Base-by-base conservation (phyloP, 2,797 vertebrate genomes). In the Poeciliopsis turneri region DNA sequence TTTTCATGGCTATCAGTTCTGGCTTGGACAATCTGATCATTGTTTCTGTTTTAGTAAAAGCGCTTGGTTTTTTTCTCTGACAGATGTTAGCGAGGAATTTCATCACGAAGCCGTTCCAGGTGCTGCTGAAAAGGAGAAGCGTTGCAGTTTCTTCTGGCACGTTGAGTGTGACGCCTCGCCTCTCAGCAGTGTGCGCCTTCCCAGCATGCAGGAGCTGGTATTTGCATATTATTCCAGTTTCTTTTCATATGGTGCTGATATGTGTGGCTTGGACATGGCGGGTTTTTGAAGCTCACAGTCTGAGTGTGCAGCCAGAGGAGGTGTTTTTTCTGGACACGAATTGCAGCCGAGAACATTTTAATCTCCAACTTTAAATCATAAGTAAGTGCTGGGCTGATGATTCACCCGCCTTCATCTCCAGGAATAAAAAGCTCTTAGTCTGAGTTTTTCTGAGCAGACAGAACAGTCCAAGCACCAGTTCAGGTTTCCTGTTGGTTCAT, bases 1-100 rank as follows among this genome's bases (percentile, higher is more conserved):
- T 61, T 16, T 33, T 33, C 30, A 18, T 39, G 18, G 33, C 61
- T 66, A 66, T 39, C 61, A 66, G 33, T 11, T 66, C 61, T 66
- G 33, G 33, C 33, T 39, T 4, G 33, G 61, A 66, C 18, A 66
- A 23, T 36, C 61, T 20, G 61, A 66, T 39, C 18, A 39, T 66
- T 66, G 61, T 66, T 66, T 39, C 6, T 53, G 39, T 20, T 66
- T 66, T 7, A 66, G 33, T 39, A 1, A 36, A 64, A 64, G 59
- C 18, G 3, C 30, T 64, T 2, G 30, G 59, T 7, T 18, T 92
- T 93, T 94, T 93, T 94, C 88, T 89, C 90, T 90, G 92, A 94
- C 92, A 94, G 93, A 95, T 93, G 93, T 93, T 92, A 13, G 86
- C 83, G 82, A 93, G 91, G 91, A 94, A 94, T 94, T 93, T 91